Conservation (phyloP, 2,797 vertebrate genomes). For the Helostoma temminkii region DNA sequence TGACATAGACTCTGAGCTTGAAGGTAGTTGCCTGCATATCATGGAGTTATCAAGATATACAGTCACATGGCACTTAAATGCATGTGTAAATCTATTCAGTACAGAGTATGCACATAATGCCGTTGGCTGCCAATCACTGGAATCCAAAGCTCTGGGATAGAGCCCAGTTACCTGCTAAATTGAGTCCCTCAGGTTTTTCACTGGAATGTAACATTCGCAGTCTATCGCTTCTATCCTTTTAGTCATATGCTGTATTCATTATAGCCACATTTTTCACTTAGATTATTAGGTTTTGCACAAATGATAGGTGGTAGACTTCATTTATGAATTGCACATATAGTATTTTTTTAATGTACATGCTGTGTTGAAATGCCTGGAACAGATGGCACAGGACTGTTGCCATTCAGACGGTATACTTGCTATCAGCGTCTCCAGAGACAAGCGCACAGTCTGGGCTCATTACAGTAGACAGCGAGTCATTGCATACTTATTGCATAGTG, state of each 20-base stretch:
- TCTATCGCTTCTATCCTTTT: conserved; percentile 30
- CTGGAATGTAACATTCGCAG: conserved; percentile 50
- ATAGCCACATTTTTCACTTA: conserved; percentile 44
- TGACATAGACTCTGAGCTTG: conserved; percentile 25
- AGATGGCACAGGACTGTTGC: conserved; percentile 62
- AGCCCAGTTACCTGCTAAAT: conserved; percentile 72
- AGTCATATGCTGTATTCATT: conserved; percentile 32
- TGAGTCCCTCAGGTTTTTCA: conserved; percentile 72
- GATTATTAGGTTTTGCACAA: conserved; percentile 36
- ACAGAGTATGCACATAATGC: conserved; percentile 36
- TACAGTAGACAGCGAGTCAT: conserved; percentile 77
- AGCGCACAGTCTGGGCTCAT: conserved; percentile 70
- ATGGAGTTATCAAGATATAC: conserved; percentile 44
- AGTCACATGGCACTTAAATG: conserved; percentile 30
- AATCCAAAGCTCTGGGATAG: conserved; percentile 54
- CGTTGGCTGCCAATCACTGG: conserved; percentile 65
- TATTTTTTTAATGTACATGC: conserved; percentile 44
- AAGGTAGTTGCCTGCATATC: conserved; percentile 52
- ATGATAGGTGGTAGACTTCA: conserved; percentile 20
- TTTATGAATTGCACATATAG: conserved; percentile 35
- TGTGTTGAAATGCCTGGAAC: conserved; percentile 42
- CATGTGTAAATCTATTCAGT: conserved; percentile 34
- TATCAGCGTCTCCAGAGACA: conserved; percentile 70
- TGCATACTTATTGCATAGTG: conserved; percentile 79
- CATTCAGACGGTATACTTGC: conserved; percentile 62